Base-by-base conservation (phyloP, 2,113 vertebrate species). In the Callaeas wilsoni region DNA sequence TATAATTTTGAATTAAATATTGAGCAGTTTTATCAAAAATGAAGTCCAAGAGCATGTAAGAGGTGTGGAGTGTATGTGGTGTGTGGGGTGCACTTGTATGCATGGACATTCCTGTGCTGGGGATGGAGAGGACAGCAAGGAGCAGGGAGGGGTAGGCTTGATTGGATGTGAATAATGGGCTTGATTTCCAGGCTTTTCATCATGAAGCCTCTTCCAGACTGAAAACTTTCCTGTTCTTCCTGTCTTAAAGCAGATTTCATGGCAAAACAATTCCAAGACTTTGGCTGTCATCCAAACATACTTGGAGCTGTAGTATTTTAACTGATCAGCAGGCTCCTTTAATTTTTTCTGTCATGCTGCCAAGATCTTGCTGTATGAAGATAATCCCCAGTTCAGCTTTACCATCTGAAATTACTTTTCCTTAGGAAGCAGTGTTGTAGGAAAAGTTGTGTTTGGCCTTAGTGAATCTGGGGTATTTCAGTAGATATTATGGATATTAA, bases 181-280 rank as follows among this genome's bases (percentile, higher is more conserved):
- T 96, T 95, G 93, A 95, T 96, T 95, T 93, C 90, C 88, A 93
- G 75, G 92, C 95, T 93, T 94, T 96, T 95, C 90, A 96, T 87
- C 88, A 49, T 1, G 76, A 77, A 96, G 74, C 79, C 71, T 81
- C 79, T 90, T 96, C 92, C 90, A 93, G 90, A 88, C 90, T 60
- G 91, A 88, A 94, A 95, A 95, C 92, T 88, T 96, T 71, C 83
- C 68, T 19, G 94, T 97, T 96, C 89, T 97, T 96, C 92, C 95
- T 94, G 87, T 86, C 85, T 90, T 88, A 97, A 97, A 96, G 93
- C 79, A 96, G 88, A 96, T 97, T 96, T 96, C 93, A 96, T 96
- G 95, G 94, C 94, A 89, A 96, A 97, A 96, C 93, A 97, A 96
- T 97, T 90, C 92, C 92, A 94, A 78, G 94, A 93, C 88, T 94